Base-by-base conservation (phyloP, 2,888 invertebrate genomes). In the Nomada goodeniana region DNA sequence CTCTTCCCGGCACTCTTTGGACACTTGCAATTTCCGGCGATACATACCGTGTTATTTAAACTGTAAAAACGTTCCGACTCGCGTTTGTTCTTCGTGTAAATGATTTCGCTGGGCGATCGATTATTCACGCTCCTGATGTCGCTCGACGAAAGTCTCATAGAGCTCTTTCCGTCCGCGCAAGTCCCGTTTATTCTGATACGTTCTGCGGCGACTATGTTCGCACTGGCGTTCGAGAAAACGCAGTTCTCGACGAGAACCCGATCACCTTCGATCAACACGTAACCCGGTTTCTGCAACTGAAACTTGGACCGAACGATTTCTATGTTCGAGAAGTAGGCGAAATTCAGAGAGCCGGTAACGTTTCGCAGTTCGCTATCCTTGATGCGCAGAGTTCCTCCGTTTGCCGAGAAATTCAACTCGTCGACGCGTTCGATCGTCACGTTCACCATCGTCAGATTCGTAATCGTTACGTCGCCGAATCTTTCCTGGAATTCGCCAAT, bases 161-260 rank as follows among this genome's bases (percentile, higher is more conserved):
- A 90, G 65, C 91, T 92, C 59, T 90, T 90, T 0, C 92, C 92
- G 60, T 90, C 89, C 10, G 90, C 92, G 72, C 92, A 92, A n/a
- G 85, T 90, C 4, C 67, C 80, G 5, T 82, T 86, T 55, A 91
- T 84, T n/a, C 29, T 74, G 47, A 90, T 88, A 26, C 74, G 63
- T 0, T 76, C 55, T 4, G 75, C 70, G 0, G 90, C 88, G 3
- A 90, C 88, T 2, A 92, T 55, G 68, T 89, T 91, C 76, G 90
- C 84, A 63, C 88, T 90, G 9, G 88, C 86, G 65, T 92, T 91
- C 2, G 86, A 81, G 59, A 92, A 91, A 5, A 88, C 80, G 61
- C 87, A 90, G 57, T 89, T 80, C 13, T 70, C 70, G n/a, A 92
- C 83, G n/a, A 71, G 9, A 0, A 88, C 85, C 1, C 20, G 55